Percentiles rank a stretch among this genome's conserved stretches.
Conservation (phyloP, 2,113 vertebrate species). For the Syngnathus scovelli region DNA sequence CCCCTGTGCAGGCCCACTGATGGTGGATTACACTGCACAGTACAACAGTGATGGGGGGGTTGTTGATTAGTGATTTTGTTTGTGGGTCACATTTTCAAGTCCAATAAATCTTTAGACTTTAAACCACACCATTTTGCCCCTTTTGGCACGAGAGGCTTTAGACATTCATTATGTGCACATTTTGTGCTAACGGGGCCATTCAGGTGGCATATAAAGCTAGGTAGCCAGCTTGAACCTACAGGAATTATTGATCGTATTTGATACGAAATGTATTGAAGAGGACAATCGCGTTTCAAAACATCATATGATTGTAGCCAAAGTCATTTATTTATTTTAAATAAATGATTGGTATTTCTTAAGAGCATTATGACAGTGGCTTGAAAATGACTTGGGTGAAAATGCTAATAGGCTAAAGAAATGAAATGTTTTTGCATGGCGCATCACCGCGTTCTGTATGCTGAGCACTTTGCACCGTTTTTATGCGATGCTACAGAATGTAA, state of each 20-base stretch:
- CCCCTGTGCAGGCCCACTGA: conserved; percentile 16
- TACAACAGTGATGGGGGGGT: neutral
- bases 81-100: conserved; percentile 70
- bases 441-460: too few relatives aligned
- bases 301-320: neutral
- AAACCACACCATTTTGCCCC: conserved; percentile 26
- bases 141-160: conserved; percentile 11
- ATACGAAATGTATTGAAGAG: neutral
- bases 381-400: too few relatives aligned
- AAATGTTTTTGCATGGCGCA: too few relatives aligned
- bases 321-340: too few relatives aligned
- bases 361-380: too few relatives aligned
- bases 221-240: neutral
- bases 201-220: neutral
- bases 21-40: conserved; percentile 18
- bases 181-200: conserved; percentile 31
- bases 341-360: too few relatives aligned
- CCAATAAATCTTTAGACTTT: conserved; percentile 64
- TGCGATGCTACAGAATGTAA: too few relatives aligned
- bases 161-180: conserved; percentile 13
- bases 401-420: too few relatives aligned
- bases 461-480: too few relatives aligned
- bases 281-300: neutral
- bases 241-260: neutral
- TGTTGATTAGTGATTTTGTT: conserved; percentile 50